phyloP scores from a whole-genome alignment of 2,888 invertebrate species.

The Clanis bilineata region DNA sequence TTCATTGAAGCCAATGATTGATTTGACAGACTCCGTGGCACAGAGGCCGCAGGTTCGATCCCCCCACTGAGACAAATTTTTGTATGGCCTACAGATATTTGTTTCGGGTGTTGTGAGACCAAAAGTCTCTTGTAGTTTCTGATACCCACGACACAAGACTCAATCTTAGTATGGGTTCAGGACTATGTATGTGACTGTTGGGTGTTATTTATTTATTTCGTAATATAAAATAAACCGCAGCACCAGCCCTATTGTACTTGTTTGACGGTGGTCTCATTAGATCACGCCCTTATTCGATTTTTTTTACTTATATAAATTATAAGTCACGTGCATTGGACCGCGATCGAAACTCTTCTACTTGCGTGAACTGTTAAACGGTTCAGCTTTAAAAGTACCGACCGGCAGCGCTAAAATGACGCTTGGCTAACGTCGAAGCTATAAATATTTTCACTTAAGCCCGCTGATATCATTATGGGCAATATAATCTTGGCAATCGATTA shows the following conservation, averaged over 20 bases:
- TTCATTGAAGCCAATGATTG: no score
- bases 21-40: no score
- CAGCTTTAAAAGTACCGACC: conserved; percentile 46
- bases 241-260: conserved; percentile 42
- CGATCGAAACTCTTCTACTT: conserved; percentile 33
- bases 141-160: no score
- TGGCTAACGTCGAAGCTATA: conserved; percentile 24
- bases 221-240: conserved; percentile 15
- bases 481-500: conserved; percentile 31
- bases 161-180: no score
- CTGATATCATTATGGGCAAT: conserved; percentile 7
- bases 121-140: no score
- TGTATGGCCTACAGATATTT: no score
- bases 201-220: neutral
- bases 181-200: no score
- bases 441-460: conserved; percentile 25
- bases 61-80: no score
- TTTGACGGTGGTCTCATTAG: conserved; percentile 71
- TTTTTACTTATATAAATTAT: conserved; percentile 57
- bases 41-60: no score
- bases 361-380: conserved; percentile 44
- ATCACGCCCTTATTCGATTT: conserved; percentile 53
- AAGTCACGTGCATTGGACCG: conserved; percentile 44
- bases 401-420: conserved; percentile 38
- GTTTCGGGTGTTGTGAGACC: no score